These are phyloP conservation scores for Lerema accius DNA, from an alignment of 1,140 invertebrate genomes.

Conservation along the genomic window DNA sequence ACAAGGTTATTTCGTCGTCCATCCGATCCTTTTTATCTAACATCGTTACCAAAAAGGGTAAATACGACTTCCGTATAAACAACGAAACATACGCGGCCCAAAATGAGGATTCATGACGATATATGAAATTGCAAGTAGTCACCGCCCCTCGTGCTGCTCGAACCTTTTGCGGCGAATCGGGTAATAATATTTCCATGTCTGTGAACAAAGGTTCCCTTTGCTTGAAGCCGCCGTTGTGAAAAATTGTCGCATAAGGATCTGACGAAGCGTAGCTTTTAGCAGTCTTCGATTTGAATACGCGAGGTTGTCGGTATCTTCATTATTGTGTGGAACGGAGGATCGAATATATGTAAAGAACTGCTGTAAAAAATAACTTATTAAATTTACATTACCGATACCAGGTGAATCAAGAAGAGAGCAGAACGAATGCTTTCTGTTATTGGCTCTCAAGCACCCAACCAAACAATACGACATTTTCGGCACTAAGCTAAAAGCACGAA, in stretches of 20 bases:
- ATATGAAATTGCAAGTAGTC: constrained; percentile 59
- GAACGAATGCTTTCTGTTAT: too few species aligned
- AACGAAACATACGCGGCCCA: constrained; percentile 45
- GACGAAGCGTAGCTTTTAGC: constrained; percentile 9
- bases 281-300: constrained; percentile 15
- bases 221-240: constrained; percentile 58
- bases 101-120: constrained; percentile 51
- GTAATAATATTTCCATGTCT: constrained; percentile 74
- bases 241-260: constrained; percentile 52
- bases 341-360: too few species aligned
- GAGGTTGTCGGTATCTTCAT: not conserved
- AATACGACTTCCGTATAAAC: constrained; percentile 49
- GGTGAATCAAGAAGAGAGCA: too few species aligned
- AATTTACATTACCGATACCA: too few species aligned
- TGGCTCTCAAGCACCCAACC: too few species aligned
- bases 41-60: constrained; percentile 51
- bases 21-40: constrained; percentile 43
- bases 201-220: constrained; percentile 63
- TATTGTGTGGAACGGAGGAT: not conserved
- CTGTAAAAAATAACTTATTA: too few species aligned
- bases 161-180: constrained; percentile 65
- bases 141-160: constrained; percentile 46
- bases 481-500: too few species aligned
- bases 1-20: constrained; percentile 36
- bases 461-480: too few species aligned